These are phyloP conservation scores for Hydrozoanthus gracilis DNA, from an alignment of 92 coral and sea anemone genomes.

Conservation along the genomic window DNA sequence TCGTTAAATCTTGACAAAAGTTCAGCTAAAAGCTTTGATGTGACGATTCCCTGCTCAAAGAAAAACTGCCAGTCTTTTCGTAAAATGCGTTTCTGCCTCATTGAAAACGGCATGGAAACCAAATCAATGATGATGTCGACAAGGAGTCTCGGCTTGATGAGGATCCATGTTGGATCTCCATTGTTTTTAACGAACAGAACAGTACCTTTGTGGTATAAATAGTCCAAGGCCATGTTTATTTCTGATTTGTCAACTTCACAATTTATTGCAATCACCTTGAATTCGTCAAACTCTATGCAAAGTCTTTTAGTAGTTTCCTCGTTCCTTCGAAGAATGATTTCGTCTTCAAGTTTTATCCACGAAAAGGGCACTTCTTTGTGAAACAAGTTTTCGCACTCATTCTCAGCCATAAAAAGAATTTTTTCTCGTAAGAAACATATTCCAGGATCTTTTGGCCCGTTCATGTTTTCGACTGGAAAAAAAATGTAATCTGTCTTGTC, in stretches of 20 bases:
- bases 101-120: conserved; percentile 24
- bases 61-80: conserved; percentile 59
- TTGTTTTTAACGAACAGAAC: conserved; percentile 51
- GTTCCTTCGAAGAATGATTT: conserved; percentile 21
- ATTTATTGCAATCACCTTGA: conserved; percentile 17
- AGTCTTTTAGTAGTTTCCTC: neutral
- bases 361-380: conserved; percentile 53
- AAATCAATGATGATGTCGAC: conserved; percentile 49
- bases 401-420: conserved; percentile 42
- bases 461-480: conserved; percentile 15
- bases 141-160: conserved; percentile 54
- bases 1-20: conserved; percentile 45
- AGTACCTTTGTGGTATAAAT: conserved; percentile 59
- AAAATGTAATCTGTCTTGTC: neutral
- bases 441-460: conserved; percentile 50
- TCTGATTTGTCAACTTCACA: neutral
- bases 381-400: conserved; percentile 6
- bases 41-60: conserved; percentile 48
- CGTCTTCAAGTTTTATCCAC: conserved; percentile 68
- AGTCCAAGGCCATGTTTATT: conserved; percentile 44
- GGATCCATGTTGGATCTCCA: conserved; percentile 54
- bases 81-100: conserved; percentile 29
- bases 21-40: conserved; percentile 44
- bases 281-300: neutral
- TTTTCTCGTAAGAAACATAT: conserved; percentile 35